Evolutionary conservation across 2,113 vertebrate genomes (phyloP), one percentile per base, ranked within the genome.

Genomic region (Nyctereutes procyonoides): DNA sequence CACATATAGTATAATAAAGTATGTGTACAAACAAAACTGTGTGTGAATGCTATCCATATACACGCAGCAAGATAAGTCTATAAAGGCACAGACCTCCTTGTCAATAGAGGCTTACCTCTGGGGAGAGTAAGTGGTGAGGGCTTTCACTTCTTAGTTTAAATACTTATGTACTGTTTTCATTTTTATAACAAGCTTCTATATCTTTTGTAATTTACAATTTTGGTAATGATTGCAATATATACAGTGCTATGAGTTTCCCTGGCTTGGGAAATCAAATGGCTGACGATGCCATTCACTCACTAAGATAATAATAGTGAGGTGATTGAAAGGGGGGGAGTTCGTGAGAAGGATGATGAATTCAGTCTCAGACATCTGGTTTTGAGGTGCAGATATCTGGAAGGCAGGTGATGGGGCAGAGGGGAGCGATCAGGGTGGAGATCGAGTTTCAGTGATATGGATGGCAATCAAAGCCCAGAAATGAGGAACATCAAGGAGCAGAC

Each of bases 301-400:
- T 55, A 73, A 95, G 53, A 48, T 20, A 60, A 35, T 60, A 92
- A 88, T 20, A 79, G 67, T 65, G 17, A 88, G 24, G 35, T 81
- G 9, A 77, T 43, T 30, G 32, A 80, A 93, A 22, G 14, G 20
- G 13, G 3, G 28, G 43, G 7, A 43, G 5, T 76, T 80, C 6
- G 43, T 88, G 87, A 92, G 62, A 76, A 97, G 91, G 35, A 81
- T 74, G 35, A 85, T 30, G 77, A 93, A 91, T 86, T 93, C 30
- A 38, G n/a, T 86, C 5, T 56, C 56, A 19, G 43, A 15, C 43
- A 85, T 88, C 51, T 62, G 38, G 32, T 71, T 93, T 96, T 53
- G 87, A 96, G 58, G 90, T 26, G 30, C 20, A 53, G 35, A 73
- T 69, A 22, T 71, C 62, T 71, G 58, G 83, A 97, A 88, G 11